Evolutionary conservation across 2,888 invertebrate species (phyloP), one percentile per base, ranked within the genome.

Genomic region (Orthonychiurus folsomi): DNA sequence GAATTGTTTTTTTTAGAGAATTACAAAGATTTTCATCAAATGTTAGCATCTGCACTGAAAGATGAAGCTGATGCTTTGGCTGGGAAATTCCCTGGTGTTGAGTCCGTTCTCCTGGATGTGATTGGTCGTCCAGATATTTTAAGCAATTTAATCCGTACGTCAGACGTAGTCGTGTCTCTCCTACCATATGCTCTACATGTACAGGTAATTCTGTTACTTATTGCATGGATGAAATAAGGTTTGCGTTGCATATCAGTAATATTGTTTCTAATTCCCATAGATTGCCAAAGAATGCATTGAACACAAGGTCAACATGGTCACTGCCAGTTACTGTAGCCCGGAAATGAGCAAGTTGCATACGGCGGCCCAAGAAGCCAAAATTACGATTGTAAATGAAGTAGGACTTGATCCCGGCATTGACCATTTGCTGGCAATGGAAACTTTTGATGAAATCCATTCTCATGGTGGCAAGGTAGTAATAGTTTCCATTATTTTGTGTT

Each of bases 321-420:
- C 99, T 0, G 95, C 96, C 0, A 95, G 94, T 65, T 99, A 99
- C 75, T 85, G 92, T 62, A 87, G 88, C 15, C 87, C 91, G 1
- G 86, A 88, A 74, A 88, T 99, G 73, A 84, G 83, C 73, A 84
- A 84, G 0, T 78, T 95, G 12, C 86, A 95, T 74, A 80, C 88
- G 50, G 82, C 81, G 61, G 97, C 97, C 0, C 82, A 84, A 57
- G 85, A 88, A 37, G 92, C 93, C 0, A 94, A 92, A 0, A 82
- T 99, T 0, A 96, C 96, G 0, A 83, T 99, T 52, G 80, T 99
- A 68, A 99, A 97, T 76, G 99, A 99, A 80, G 88, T 95, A 0
- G 99, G 99, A 0, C 81, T 99, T 28, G 99, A 99, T 76, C 99
- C 99, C 0, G 99, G 97, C n/a, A 94, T 95, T 71, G 95, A 96